A percentile compares a stretch with the other conserved stretches of the same genome.
Conservation (phyloP, 1,140 invertebrate species). For the Ylistrum balloti region DNA sequence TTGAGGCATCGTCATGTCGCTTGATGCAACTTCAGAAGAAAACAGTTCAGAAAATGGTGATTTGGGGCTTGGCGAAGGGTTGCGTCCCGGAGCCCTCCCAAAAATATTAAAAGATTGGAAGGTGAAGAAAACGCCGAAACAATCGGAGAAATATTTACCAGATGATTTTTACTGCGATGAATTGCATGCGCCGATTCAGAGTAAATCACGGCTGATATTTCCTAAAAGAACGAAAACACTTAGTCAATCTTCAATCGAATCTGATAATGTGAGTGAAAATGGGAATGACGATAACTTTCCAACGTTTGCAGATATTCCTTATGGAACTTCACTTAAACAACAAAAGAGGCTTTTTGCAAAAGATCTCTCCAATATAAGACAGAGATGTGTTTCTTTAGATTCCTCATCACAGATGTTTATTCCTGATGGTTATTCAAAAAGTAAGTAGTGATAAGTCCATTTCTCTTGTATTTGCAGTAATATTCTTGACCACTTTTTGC, state of each 20-base stretch:
- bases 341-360: neutral
- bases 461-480: no score
- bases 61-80: neutral
- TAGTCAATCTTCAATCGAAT: slow-evolving; percentile 8
- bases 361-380: slow-evolving; percentile 11
- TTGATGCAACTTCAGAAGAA: neutral
- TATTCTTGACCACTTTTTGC: no score
- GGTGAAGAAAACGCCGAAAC: neutral
- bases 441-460: neutral
- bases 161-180: neutral
- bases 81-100: neutral
- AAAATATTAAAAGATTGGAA: slow-evolving; percentile 29
- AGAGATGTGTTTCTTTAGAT: neutral
- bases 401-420: neutral
- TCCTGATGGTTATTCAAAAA: neutral
- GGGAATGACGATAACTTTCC: neutral
- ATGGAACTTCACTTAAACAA: slow-evolving; percentile 9
- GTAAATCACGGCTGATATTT: slow-evolving; percentile 19
- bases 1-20: neutral
- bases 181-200: neutral
- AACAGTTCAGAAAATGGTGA: slow-evolving; percentile 1
- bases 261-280: slow-evolving; percentile 2
- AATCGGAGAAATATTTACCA: neutral
- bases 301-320: neutral
- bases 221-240: neutral